Conservation (phyloP, 2,888 invertebrate genomes). For the Polyommatus icarus region DNA sequence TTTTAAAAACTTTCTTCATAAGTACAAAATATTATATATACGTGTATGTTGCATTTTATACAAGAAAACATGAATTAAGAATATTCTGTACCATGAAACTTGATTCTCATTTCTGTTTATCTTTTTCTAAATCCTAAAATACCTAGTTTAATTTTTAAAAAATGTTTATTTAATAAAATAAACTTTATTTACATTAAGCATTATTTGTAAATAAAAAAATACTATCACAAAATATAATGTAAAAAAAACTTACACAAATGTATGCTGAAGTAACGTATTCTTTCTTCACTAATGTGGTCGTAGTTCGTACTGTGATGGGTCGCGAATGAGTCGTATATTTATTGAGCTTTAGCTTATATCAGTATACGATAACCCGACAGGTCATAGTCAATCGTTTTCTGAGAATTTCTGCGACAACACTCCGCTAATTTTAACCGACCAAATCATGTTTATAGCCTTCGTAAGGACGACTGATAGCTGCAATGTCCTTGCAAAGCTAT, state of each 20-base stretch:
- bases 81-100: neutral
- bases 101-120: neutral
- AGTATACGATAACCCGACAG: slow-evolving; percentile 64
- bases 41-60: too few species aligned
- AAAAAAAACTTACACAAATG: slow-evolving; percentile 35
- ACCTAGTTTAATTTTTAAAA: neutral
- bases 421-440: slow-evolving; percentile 16
- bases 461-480: neutral
- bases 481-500: neutral
- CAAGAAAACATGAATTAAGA: too few species aligned
- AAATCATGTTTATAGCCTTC: neutral
- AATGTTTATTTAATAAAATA: neutral
- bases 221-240: neutral
- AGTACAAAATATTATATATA: too few species aligned
- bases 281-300: slow-evolving; percentile 40
- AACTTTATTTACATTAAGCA: neutral
- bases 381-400: slow-evolving; percentile 67
- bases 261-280: slow-evolving; percentile 26
- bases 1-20: too few species aligned
- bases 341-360: slow-evolving; percentile 68
- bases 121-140: neutral
- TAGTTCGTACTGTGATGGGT: slow-evolving; percentile 62
- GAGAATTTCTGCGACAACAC: slow-evolving; percentile 58
- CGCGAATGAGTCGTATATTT: slow-evolving; percentile 58
- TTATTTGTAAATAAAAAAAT: neutral